phyloP scores from a whole-genome alignment of 2,113 vertebrate species.

The Mobula birostris region DNA sequence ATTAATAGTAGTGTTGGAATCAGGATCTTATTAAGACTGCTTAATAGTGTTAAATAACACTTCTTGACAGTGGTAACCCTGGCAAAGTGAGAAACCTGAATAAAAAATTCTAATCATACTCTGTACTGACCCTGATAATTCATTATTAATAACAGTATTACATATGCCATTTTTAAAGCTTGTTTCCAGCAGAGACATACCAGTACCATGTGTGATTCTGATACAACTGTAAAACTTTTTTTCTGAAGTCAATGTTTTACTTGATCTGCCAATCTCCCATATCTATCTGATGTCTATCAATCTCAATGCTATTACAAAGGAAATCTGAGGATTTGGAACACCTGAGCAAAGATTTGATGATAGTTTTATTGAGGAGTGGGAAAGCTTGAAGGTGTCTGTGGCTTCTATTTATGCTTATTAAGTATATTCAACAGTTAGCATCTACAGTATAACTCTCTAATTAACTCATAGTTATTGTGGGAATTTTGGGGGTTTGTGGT shows the following conservation, averaged over 20 bases:
- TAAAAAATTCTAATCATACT: neutral
- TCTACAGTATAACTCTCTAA: no score
- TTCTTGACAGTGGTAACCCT: neutral
- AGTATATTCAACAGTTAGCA: no score
- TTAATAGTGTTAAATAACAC: neutral
- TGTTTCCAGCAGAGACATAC: neutral
- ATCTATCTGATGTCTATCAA: no score
- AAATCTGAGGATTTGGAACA: no score
- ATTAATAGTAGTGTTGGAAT: neutral
- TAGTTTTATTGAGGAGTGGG: no score
- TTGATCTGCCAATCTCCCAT: no score
- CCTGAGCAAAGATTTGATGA: no score
- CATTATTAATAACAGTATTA: neutral
- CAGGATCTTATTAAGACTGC: neutral
- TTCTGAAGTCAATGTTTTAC: neutral
- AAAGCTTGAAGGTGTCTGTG: no score
- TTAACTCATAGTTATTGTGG: no score
- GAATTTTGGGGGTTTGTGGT: no score
- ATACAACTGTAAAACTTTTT: neutral
- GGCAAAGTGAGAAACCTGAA: neutral
- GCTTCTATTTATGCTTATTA: no score
- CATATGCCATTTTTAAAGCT: neutral
- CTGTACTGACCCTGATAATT: neutral
- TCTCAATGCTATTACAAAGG: no score
- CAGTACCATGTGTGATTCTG: neutral